Base-by-base conservation (phyloP, 2,888 invertebrate species). In the Bombylius major region DNA sequence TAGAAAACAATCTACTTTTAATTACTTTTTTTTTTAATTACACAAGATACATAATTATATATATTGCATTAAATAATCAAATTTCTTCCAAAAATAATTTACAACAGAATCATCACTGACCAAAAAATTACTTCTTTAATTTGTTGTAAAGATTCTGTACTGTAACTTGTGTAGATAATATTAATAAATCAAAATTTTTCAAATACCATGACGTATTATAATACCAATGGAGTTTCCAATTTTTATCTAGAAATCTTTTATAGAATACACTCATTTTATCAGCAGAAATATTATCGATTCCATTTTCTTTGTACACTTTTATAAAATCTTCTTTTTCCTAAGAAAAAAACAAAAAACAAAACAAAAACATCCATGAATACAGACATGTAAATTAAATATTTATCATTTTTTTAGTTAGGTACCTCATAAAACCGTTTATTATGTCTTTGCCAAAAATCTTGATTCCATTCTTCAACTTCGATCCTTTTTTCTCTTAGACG, bases 181-280 rank as follows among this genome's bases (percentile, higher is more conserved):
- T 68, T 59, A 87, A 70, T 55, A 91, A 71, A 14, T 77, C 76
- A 49, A 87, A 73, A 74, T 92, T 93, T 67, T 79, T 86, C 65
- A 81, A 82, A 70, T 92, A 91, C 92, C 92, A 93, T 57, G 85
- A 82, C 54, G 84, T 76, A 67, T 93, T 93, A 69, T 92, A 93
- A 57, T 77, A 73, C 1, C 86, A 73, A 70, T 93, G 92, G 1
- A 76, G 71, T 63, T 78, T 79, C 83, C 86, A 87, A 70, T 92
- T 88, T 67, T 86, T 84, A 70, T 92, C 88, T 13, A 93, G 76
- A 70, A 93, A 93, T 51, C 79, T 73, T 75, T 89, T 91, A 68
- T 93, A 93, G 73, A 93, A 93, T 33, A 84, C 82, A 64, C 92
- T 90, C 86, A 93, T 87, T 72, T 89, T 86, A 73, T 90, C 89